Conservation (phyloP, 2,888 invertebrate species). For the Orthosia cruda region DNA sequence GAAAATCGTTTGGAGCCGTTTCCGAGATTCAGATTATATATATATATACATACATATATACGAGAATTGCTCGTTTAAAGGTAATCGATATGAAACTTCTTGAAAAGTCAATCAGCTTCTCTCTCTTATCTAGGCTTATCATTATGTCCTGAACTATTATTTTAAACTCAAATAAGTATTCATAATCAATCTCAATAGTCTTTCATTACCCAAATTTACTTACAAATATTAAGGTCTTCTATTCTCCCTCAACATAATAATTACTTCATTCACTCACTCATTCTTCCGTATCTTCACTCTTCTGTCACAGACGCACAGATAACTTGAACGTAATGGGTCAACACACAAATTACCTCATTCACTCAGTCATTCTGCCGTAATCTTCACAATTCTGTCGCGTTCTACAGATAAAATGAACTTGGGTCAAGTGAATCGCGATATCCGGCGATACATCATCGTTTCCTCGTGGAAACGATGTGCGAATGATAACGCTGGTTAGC, state of each 20-base stretch:
- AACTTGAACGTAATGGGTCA: constrained; percentile 63
- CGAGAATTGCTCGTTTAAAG: no score
- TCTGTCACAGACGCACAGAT: constrained; percentile 44
- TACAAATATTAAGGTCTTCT: not conserved
- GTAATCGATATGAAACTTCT: no score
- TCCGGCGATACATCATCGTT: constrained; percentile 70
- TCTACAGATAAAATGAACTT: constrained; percentile 45
- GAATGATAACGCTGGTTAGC: constrained; percentile 66
- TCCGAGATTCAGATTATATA: no score
- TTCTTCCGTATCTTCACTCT: constrained; percentile 26
- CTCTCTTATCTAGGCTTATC: not conserved
- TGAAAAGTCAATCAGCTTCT: not conserved
- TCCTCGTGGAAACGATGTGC: constrained; percentile 69
- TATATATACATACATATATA: no score
- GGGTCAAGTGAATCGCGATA: constrained; percentile 63
- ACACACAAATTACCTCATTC: constrained; percentile 34
- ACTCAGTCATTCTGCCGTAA: constrained; percentile 35
- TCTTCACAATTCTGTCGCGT: constrained; percentile 35
- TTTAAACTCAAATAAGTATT: not conserved
- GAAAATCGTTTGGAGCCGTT: no score
- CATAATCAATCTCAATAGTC: not conserved
- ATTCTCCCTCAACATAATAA: constrained; percentile 8
- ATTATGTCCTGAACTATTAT: not conserved
- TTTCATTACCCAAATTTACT: not conserved
- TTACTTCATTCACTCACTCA: constrained; percentile 39